These are phyloP conservation scores for Drosophila miranda DNA, from an alignment of 1,140 invertebrate species.

Conservation along the genomic window DNA sequence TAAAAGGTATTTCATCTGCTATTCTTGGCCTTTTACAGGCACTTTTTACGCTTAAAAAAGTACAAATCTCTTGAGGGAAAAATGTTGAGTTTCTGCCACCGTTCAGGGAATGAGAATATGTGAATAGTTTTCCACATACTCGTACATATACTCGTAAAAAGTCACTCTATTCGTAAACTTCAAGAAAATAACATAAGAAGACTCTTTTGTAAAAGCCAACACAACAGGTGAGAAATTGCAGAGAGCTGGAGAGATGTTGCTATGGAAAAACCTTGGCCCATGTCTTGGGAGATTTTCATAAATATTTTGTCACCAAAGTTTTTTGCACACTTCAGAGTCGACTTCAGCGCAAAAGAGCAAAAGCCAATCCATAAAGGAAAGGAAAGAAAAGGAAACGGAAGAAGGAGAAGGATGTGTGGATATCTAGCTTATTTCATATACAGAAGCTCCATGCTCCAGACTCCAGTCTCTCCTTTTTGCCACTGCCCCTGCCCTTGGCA, in stretches of 20 bases:
- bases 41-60: no score
- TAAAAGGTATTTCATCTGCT: no score
- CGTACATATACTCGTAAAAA: no score
- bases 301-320: slow-evolving; percentile 57
- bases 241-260: no score
- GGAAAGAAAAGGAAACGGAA: background rate
- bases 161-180: no score
- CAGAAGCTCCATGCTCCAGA: slow-evolving; percentile 1
- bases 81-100: no score
- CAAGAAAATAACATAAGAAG: no score
- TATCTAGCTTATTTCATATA: slow-evolving; percentile 15
- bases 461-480: background rate
- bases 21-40: no score
- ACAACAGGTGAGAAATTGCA: slow-evolving; percentile 32
- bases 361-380: slow-evolving; percentile 10
- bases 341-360: slow-evolving; percentile 1
- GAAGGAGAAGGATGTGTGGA: no score
- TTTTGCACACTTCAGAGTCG: slow-evolving; percentile 1
- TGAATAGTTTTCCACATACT: no score
- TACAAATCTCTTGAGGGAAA: no score
- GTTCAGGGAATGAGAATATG: no score
- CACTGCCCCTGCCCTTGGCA: slow-evolving; percentile 2
- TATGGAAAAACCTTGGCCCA: slow-evolving; percentile 13
- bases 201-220: slow-evolving; percentile 17
- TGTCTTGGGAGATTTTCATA: slow-evolving; percentile 34